Evolutionary conservation across 2,113 vertebrate genomes (phyloP).

Genomic region (Oncorhynchus mykiss): DNA sequence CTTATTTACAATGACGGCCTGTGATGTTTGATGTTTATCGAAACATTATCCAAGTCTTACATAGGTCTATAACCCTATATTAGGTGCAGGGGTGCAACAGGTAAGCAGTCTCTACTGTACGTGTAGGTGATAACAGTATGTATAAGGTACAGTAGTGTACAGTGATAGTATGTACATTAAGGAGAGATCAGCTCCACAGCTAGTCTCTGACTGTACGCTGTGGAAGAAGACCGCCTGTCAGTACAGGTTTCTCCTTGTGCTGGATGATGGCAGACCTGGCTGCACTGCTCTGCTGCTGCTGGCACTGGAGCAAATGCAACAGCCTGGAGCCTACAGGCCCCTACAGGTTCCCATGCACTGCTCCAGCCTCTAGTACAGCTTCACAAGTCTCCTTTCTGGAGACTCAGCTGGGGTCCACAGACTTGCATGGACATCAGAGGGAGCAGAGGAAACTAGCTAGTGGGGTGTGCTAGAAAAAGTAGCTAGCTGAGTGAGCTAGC

Average conservation of each 20-base stretch:
- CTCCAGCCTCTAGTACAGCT: constrained; percentile 10
- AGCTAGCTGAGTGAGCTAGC: constrained; percentile 6
- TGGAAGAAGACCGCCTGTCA: constrained; percentile 42
- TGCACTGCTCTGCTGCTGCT: constrained; percentile 30
- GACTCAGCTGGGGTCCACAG: too few relatives aligned
- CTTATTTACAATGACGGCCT: too few relatives aligned
- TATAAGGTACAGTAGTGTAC: neutral
- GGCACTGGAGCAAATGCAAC: constrained; percentile 17
- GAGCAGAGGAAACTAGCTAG: neutral
- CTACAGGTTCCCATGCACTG: neutral
- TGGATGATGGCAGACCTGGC: constrained; percentile 26
- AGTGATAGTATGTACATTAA: too few relatives aligned
- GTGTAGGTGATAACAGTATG: neutral
- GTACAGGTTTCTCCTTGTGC: constrained; percentile 34
- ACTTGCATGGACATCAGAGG: too few relatives aligned
- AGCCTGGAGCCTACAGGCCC: constrained; percentile 35
- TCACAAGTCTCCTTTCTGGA: constrained; percentile 14
- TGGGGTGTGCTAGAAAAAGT: too few relatives aligned
- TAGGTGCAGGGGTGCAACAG: neutral
- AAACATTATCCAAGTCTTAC: too few relatives aligned
- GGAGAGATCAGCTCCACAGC: constrained; percentile 18
- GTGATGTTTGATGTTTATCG: too few relatives aligned
- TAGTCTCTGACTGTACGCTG: constrained; percentile 36
- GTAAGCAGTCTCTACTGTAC: neutral
- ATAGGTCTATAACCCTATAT: too few relatives aligned